Base-by-base conservation (phyloP, 2,888 invertebrate genomes). In the Agelastica alni region DNA sequence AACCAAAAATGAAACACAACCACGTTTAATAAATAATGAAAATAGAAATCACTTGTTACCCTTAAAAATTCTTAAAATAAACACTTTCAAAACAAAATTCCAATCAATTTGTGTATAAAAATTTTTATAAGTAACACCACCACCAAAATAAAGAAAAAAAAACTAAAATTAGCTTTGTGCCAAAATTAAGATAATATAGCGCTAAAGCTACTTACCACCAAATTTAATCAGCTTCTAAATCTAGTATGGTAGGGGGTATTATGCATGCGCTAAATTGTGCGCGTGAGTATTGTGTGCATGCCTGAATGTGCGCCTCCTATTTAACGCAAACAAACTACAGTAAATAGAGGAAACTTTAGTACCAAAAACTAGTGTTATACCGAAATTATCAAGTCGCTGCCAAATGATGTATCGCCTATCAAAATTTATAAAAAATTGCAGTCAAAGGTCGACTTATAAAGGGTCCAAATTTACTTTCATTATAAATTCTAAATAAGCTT, bases 231-330 rank as follows among this genome's bases (percentile, higher is more conserved):
- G 74, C 74, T 73, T 74, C 74, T 74, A 75, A 74, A 74, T 71
- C 75, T 75, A 75, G 74, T 74, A 74, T 73, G 75, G 75, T 71
- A 73, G 72, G 71, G 51, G 69, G 69, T 71, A 73, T 72, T 74
- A 74, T 71, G 72, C 76, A 75, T 76, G 75, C 75, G 73, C 75
- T 72, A 72, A 70, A 72, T 73, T 75, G 73, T 74, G 75, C 72
- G 71, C 72, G 58, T 55, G 61, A 70, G 69, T 71, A 70, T 70
- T 71, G 70, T 72, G 74, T 72, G 74, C 76, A 75, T 76, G 75
- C 75, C 74, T 72, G 74, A 71, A 74, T 74, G 75, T 75, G 75
- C 72, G 73, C 72, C 72, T 75, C 75, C 75, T 76, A 75, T 65
- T 74, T 68, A 75, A 75, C 70, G 73, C 72, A 76, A 75, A 72